phyloP scores from a whole-genome alignment of 2,888 invertebrate species.

The Chaitophorus viminalis region DNA sequence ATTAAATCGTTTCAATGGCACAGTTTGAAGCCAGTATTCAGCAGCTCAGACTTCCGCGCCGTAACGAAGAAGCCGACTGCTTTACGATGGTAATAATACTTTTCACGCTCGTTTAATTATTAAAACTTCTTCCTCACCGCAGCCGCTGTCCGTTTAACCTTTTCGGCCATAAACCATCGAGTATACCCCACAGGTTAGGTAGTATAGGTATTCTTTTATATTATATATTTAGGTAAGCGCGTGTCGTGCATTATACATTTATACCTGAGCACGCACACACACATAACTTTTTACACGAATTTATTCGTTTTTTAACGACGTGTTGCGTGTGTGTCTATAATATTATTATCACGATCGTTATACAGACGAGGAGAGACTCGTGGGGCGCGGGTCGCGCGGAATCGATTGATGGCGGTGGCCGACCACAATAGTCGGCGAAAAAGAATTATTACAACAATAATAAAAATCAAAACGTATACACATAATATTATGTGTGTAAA shows the following conservation, averaged over 20 bases:
- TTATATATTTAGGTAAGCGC: too few relatives aligned
- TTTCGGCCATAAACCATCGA: neutral
- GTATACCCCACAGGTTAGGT: neutral
- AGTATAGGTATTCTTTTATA: neutral
- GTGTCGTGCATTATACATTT: neutral
- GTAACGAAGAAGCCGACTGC: neutral
- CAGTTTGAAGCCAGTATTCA: too few relatives aligned
- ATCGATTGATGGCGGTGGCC: neutral
- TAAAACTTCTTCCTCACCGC: neutral
- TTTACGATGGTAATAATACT: neutral
- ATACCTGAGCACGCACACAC: neutral
- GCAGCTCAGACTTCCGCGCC: too few relatives aligned
- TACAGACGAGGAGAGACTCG: neutral
- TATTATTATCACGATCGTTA: neutral
- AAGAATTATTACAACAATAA: neutral
- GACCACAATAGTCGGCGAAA: neutral
- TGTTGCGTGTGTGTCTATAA: neutral
- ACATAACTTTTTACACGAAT: neutral
- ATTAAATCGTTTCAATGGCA: too few relatives aligned
- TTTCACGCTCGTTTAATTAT: neutral
- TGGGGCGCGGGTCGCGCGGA: neutral
- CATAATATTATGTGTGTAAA: neutral
- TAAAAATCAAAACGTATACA: neutral
- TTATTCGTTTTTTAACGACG: neutral
- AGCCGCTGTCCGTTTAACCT: neutral